A percentile compares a stretch with the other conserved stretches of the same genome.
phyloP scores from a whole-genome alignment of 2,888 invertebrate genomes.

The Ophion slaviceki region DNA sequence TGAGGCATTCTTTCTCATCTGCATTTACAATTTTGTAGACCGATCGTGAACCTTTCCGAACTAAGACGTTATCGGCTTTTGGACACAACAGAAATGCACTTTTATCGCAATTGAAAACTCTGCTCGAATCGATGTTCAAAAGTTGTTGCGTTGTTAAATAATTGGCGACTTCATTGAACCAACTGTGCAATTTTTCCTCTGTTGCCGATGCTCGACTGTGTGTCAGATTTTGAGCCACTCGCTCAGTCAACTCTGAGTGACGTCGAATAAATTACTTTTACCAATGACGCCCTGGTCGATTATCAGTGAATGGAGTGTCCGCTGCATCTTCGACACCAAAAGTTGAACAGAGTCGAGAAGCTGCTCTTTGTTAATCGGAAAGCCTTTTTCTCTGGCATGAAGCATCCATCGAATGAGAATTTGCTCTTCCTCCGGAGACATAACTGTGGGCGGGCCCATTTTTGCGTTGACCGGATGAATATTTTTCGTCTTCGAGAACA shows the following conservation, averaged over 20 bases:
- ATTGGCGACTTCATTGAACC: constrained; percentile 45
- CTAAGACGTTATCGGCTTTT: constrained; percentile 70
- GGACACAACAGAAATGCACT: constrained; percentile 69
- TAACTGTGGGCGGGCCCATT: no score
- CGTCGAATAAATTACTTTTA: constrained; percentile 36
- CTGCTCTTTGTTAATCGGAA: constrained; percentile 29
- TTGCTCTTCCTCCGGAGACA: no score
- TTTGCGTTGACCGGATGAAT: no score
- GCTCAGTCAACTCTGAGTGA: constrained; percentile 32
- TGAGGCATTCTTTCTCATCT: constrained; percentile 62
- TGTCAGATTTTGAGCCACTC: constrained; percentile 33
- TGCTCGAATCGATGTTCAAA: constrained; percentile 55
- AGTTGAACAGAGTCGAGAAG: constrained; percentile 33
- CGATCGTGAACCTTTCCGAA: constrained; percentile 55
- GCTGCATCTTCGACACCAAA: constrained; percentile 5
- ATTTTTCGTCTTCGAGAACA: no score
- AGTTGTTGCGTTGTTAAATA: constrained; percentile 47
- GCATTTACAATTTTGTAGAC: constrained; percentile 71
- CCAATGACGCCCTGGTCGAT: constrained; percentile 38
- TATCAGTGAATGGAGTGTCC: constrained; percentile 16
- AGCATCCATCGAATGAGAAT: constrained; percentile 33
- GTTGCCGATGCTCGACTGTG: constrained; percentile 34
- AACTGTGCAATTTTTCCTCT: constrained; percentile 39
- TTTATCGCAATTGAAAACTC: constrained; percentile 73
- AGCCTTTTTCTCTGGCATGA: constrained; percentile 20